Evolutionary conservation across 2,797 vertebrate species (phyloP).

Genomic region (Micrastur ruficollis): DNA sequence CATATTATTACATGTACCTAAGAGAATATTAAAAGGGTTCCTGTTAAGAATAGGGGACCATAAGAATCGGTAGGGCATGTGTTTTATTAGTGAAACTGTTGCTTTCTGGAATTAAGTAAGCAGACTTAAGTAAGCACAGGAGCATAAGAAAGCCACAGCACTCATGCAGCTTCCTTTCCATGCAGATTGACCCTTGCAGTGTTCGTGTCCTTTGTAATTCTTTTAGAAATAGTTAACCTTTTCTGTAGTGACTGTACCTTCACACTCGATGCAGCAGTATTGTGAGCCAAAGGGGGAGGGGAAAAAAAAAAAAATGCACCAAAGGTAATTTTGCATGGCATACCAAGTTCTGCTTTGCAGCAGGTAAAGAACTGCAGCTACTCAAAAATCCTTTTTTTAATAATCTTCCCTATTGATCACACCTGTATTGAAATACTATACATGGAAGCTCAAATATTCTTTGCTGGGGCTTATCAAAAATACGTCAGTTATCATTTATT

Average conservation of each 20-base stretch:
- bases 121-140: background rate
- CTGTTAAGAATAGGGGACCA: background rate
- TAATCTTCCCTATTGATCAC: background rate
- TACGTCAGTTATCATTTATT: background rate
- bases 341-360: background rate
- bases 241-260: background rate
- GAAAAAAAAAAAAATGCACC: background rate
- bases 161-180: background rate
- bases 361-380: background rate
- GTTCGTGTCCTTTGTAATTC: background rate
- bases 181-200: background rate
- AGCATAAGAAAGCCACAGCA: background rate
- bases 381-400: background rate
- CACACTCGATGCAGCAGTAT: background rate
- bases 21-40: background rate
- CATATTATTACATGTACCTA: rapidly evolving
- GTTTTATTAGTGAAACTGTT: background rate
- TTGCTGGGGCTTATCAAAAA: background rate
- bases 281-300: background rate
- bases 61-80: background rate
- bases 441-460: background rate
- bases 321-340: background rate
- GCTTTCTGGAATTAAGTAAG: background rate
- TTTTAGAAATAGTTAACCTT: background rate
- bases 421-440: background rate